These are phyloP conservation scores for Berghia stephanieae DNA, from an alignment of 1,140 invertebrate genomes.

Conservation along the genomic window DNA sequence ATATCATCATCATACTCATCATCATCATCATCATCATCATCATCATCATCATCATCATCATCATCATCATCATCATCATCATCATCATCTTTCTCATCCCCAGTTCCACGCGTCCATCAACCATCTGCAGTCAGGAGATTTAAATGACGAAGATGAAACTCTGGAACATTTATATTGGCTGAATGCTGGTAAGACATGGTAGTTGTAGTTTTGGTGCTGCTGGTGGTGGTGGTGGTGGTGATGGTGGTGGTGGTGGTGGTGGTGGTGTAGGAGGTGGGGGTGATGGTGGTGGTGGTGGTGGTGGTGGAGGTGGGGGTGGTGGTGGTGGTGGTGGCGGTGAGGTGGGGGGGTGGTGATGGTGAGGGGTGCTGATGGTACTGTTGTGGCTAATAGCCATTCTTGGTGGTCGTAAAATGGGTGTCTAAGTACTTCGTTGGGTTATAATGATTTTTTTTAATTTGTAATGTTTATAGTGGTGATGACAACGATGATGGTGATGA, in stretches of 20 bases:
- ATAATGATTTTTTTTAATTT: too few relatives aligned
- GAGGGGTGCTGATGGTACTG: too few relatives aligned
- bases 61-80: neutral
- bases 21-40: too few relatives aligned
- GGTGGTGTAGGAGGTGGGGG: neutral
- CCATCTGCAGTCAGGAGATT: neutral
- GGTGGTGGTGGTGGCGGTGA: neutral
- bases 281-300: neutral
- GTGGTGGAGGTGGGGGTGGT: neutral
- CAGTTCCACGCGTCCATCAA: constrained; percentile 39
- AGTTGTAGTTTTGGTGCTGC: neutral
- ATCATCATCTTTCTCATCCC: neutral
- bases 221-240: neutral
- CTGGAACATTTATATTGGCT: constrained; percentile 45
- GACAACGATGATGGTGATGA: too few relatives aligned
- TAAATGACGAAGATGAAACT: neutral
- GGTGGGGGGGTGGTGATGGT: too few relatives aligned
- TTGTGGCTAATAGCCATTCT: too few relatives aligned
- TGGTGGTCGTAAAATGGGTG: neutral
- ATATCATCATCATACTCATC: too few relatives aligned
- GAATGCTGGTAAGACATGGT: constrained; percentile 42
- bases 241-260: constrained; percentile 8
- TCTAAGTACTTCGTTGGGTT: too few relatives aligned
- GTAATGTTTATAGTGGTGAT: too few relatives aligned
- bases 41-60: too few relatives aligned